These are phyloP conservation scores for Dichetophora obliterata DNA, from an alignment of 2,888 invertebrate genomes.

Conservation along the genomic window DNA sequence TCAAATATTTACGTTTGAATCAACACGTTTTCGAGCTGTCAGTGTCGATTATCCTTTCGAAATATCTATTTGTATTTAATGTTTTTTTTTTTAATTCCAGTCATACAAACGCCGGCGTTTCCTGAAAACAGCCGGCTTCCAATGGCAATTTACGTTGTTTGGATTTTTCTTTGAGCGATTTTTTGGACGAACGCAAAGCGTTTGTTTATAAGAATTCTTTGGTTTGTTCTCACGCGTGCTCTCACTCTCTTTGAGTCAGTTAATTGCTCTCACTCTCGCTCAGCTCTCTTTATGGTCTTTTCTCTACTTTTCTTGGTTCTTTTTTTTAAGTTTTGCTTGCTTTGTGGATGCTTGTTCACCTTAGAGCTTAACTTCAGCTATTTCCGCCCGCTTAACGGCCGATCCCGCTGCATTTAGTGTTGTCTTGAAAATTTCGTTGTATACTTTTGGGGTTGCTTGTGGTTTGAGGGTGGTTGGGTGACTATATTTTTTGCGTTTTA, in stretches of 20 bases:
- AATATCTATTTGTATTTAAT: not conserved
- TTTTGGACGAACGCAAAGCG: not conserved
- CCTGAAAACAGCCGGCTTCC: not conserved
- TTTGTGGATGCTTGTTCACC: not conserved
- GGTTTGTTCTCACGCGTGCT: not conserved
- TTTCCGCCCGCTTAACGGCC: not conserved
- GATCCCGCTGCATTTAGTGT: not conserved
- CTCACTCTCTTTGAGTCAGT: not conserved
- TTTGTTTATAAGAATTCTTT: conserved; percentile 30
- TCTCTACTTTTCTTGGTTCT: conserved; percentile 10
- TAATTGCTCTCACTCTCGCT: not conserved
- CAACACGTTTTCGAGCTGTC: conserved; percentile 29
- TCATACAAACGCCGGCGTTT: not conserved
- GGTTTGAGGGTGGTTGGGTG: conserved; percentile 1
- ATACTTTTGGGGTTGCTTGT: conserved; percentile 34
- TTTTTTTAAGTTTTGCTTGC: not conserved
- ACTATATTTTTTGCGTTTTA: not conserved
- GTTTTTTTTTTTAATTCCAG: not conserved
- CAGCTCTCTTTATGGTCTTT: conserved; percentile 10
- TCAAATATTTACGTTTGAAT: conserved; percentile 11
- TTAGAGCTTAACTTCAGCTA: not conserved
- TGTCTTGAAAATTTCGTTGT: conserved; percentile 16
- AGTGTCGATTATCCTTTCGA: not conserved
- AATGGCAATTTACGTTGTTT: conserved; percentile 11
- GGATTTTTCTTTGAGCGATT: not conserved